These are phyloP conservation scores for Halesus radiatus DNA, from an alignment of 1,140 invertebrate species.

Conservation along the genomic window DNA sequence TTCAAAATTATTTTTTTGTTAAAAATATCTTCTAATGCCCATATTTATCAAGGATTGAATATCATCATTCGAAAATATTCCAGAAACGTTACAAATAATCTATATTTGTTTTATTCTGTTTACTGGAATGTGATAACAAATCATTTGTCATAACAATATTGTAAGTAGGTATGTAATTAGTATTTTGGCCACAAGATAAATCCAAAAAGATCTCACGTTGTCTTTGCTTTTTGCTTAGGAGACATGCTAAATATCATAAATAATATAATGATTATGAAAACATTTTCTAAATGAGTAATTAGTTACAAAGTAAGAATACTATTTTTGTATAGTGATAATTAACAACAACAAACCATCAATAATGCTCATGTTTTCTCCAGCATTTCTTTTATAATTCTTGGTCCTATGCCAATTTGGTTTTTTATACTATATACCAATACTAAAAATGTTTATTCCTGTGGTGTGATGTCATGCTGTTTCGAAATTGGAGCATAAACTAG, in stretches of 20 bases:
- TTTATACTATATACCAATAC: conserved; percentile 23
- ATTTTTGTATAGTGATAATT: neutral
- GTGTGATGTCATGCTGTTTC: conserved; percentile 39
- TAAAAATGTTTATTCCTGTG: conserved; percentile 40
- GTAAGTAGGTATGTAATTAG: neutral
- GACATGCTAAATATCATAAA: too few species aligned
- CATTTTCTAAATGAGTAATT: neutral
- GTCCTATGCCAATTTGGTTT: conserved; percentile 29
- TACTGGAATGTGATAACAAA: neutral
- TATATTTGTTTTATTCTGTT: neutral
- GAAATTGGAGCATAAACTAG: conserved; percentile 4
- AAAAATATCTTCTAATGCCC: conserved; percentile 57
- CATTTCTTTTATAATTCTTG: conserved; percentile 37
- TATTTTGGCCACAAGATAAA: neutral
- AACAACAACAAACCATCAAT: neutral
- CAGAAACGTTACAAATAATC: neutral
- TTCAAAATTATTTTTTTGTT: conserved; percentile 52
- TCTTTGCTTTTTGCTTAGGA: neutral
- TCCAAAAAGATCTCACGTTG: neutral
- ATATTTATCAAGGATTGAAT: conserved; percentile 53
- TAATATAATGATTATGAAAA: too few species aligned
- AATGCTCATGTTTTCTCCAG: conserved; percentile 29
- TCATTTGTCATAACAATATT: neutral
- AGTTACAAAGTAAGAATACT: neutral
- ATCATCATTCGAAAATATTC: conserved; percentile 45